These are phyloP conservation scores for Leptinotarsa undecemlineata DNA, from an alignment of 1,140 invertebrate species.

Conservation along the genomic window DNA sequence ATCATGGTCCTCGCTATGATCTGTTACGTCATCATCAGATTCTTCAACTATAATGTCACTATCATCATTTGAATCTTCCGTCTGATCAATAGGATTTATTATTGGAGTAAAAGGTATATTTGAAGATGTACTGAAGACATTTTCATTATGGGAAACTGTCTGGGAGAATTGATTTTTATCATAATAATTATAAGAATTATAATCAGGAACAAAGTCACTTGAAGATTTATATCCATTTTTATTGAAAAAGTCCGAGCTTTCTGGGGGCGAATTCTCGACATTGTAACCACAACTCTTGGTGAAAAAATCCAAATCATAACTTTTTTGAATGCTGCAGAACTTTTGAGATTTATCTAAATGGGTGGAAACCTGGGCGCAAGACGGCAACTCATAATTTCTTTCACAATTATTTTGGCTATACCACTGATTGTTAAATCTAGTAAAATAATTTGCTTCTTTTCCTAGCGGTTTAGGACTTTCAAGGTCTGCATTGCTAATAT, in stretches of 20 bases:
- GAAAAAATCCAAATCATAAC: background rate
- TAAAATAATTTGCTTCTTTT: conserved; percentile 36
- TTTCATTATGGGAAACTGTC: background rate
- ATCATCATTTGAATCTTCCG: conserved; percentile 45
- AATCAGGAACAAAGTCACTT: conserved; percentile 1
- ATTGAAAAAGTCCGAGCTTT: background rate
- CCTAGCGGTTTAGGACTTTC: conserved; percentile 36
- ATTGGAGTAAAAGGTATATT: conserved; percentile 9
- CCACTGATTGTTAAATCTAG: conserved; percentile 38
- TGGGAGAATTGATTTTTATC: conserved; percentile 10
- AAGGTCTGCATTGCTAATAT: conserved; percentile 42
- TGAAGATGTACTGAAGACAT: conserved; percentile 2
- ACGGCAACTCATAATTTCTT: conserved; percentile 43
- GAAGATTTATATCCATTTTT: conserved; percentile 12
- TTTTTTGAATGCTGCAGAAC: conserved; percentile 42
- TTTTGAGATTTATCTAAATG: conserved; percentile 28
- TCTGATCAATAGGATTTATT: conserved; percentile 33
- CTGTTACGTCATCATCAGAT: conserved; percentile 44
- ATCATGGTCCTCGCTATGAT: conserved; percentile 41
- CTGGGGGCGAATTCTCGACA: background rate
- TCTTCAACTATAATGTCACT: conserved; percentile 54
- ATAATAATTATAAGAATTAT: conserved; percentile 22
- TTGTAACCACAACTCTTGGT: conserved; percentile 28
- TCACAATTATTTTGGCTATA: conserved; percentile 36
- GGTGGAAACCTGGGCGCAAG: conserved; percentile 43